These are phyloP conservation scores for Oncorhynchus nerka DNA, from an alignment of 2,113 vertebrate genomes.

Conservation along the genomic window DNA sequence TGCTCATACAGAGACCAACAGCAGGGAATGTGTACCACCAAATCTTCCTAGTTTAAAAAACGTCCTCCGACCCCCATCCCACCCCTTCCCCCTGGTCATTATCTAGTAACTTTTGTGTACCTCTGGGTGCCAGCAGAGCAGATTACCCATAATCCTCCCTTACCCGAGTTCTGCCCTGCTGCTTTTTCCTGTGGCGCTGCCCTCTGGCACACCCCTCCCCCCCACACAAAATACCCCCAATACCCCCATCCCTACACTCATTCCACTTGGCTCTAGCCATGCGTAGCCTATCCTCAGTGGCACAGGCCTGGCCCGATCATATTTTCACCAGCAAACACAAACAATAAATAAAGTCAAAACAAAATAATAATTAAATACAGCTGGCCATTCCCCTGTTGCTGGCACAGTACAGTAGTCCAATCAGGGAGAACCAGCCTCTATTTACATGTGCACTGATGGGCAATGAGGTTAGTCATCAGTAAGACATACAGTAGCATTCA, in stretches of 20 bases:
- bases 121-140: slow-evolving; percentile 35
- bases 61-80: neutral
- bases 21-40: too few relatives aligned
- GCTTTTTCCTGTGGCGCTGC: slow-evolving; percentile 47
- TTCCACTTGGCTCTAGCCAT: slow-evolving; percentile 35
- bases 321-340: slow-evolving; percentile 53
- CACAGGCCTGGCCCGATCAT: slow-evolving; percentile 12
- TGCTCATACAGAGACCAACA: neutral
- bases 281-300: neutral
- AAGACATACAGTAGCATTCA: slow-evolving; percentile 54
- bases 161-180: slow-evolving; percentile 39
- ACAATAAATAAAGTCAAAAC: slow-evolving; percentile 46
- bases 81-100: slow-evolving; percentile 38
- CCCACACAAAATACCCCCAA: slow-evolving; percentile 41
- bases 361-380: slow-evolving; percentile 34
- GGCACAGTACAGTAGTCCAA: neutral
- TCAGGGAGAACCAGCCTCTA: slow-evolving; percentile 11
- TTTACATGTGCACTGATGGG: slow-evolving; percentile 54
- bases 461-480: slow-evolving; percentile 66
- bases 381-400: neutral
- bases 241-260: slow-evolving; percentile 9
- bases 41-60: slow-evolving; percentile 9
- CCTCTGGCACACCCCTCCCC: slow-evolving; percentile 38
- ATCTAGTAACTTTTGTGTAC: slow-evolving; percentile 31
- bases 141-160: slow-evolving; percentile 61